phyloP scores from a whole-genome alignment of 2,797 vertebrate genomes.

The Sebastes steindachneri region DNA sequence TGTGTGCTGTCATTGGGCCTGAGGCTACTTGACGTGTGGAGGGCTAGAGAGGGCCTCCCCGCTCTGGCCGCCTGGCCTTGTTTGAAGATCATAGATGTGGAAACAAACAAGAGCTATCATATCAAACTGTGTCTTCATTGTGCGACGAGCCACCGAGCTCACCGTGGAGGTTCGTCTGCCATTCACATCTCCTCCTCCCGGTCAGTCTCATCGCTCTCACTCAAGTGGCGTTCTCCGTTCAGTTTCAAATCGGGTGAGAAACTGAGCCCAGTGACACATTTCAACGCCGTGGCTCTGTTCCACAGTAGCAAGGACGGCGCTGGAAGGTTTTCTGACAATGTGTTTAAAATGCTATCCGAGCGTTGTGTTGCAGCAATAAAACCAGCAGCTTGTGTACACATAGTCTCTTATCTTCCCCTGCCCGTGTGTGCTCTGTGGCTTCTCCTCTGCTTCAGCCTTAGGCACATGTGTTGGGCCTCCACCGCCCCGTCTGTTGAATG shows the following conservation, averaged over 20 bases:
- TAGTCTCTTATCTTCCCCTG: constrained; percentile 75
- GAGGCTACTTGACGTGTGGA: constrained; percentile 44
- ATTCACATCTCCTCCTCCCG: constrained; percentile 16
- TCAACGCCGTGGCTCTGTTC: constrained; percentile 44
- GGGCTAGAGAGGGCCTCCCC: constrained; percentile 35
- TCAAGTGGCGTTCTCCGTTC: constrained; percentile 25
- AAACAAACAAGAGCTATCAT: constrained; percentile 42
- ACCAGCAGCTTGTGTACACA: constrained; percentile 79
- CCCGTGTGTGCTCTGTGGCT: constrained; percentile 72
- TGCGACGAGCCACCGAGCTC: constrained; percentile 12
- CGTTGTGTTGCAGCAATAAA: constrained; percentile 77
- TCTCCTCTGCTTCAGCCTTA: constrained; percentile 67
- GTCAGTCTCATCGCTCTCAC: constrained; percentile 36
- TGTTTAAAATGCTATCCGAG: constrained; percentile 72
- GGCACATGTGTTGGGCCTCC: constrained; percentile 59
- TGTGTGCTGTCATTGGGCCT: constrained; percentile 65
- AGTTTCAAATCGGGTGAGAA: constrained; percentile 62
- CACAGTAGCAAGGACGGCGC: constrained; percentile 41
- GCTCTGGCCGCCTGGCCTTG: constrained; percentile 29
- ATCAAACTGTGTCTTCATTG: constrained; percentile 35
- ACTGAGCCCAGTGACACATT: constrained; percentile 70
- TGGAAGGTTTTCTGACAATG: constrained; percentile 63
- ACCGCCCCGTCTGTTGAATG: constrained; percentile 30
- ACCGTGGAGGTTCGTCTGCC: constrained; percentile 6
- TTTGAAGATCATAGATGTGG: constrained; percentile 48